Evolutionary conservation across 2,888 invertebrate species (phyloP).

Genomic region (Microctonus brassicae): DNA sequence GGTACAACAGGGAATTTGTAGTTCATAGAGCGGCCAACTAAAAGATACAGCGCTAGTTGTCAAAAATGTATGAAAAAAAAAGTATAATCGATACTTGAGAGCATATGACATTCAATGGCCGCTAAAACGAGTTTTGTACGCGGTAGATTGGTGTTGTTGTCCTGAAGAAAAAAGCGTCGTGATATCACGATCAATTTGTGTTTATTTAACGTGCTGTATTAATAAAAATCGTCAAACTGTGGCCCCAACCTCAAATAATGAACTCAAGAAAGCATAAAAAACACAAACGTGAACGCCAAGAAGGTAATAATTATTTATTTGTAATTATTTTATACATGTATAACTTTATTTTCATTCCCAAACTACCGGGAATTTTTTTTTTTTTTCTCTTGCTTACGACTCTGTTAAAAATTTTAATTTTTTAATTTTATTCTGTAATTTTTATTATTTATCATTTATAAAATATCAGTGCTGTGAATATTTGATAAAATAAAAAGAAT

Average conservation of each 20-base stretch:
- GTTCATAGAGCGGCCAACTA: too few relatives aligned
- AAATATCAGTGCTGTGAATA: neutral
- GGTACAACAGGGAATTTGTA: too few relatives aligned
- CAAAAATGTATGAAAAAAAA: neutral
- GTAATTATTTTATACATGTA: too few relatives aligned
- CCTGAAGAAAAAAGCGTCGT: neutral
- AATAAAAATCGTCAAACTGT: constrained; percentile 46
- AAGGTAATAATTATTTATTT: too few relatives aligned
- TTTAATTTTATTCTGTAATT: too few relatives aligned
- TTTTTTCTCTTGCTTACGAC: constrained; percentile 26
- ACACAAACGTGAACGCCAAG: constrained; percentile 66
- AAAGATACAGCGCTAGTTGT: neutral
- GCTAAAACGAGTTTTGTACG: neutral
- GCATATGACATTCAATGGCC: constrained; percentile 11
- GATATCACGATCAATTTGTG: neutral
- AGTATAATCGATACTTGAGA: neutral
- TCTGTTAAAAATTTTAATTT: neutral
- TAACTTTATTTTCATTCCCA: constrained; percentile 16
- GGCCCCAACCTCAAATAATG: constrained; percentile 58
- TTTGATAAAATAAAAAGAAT: neutral
- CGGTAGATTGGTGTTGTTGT: neutral
- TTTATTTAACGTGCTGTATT: constrained; percentile 12
- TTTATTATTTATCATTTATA: neutral
- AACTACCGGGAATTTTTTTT: constrained; percentile 21
- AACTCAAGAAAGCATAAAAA: constrained; percentile 68